Evolutionary conservation across 1,140 invertebrate genomes (phyloP), one percentile per base, ranked within the genome.

Genomic region (Danaus melanippus): DNA sequence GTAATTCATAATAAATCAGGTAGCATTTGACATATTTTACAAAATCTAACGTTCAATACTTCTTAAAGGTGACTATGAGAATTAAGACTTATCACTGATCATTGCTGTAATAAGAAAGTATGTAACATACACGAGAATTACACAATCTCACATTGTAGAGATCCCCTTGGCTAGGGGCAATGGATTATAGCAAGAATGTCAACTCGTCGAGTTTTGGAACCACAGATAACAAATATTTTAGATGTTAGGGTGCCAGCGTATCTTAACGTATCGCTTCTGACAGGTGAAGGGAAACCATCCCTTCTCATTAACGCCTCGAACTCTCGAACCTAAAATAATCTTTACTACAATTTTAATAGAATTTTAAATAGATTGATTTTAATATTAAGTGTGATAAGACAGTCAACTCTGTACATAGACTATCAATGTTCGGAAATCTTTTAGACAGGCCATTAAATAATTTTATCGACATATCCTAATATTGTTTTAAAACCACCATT

Each of bases 141-240:
- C 21, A 32, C 21, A 32, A 32, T 32, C 21, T 32, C 21, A 32
- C 21, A 32, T 5, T 1, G 21, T 1, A 5, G 21, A 32, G 21
- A 32, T 32, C 21, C 21, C 21, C 21, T 32, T 5, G 21, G 21
- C 2, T 32, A 7, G 6, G 21, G 21, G 21, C 21, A 32, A 32
- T 32, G 21, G 21, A 51, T 51, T 50, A 57, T 50, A 57, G 49
- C 42, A 32, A 52, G 45, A 51, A 51, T 57, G 55, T 57, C 55
- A 57, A 57, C 55, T 44, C 55, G 55, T 56, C 53, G 46, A 11
- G 11, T 57, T 50, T 48, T 57, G 49, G 41, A 56, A 50, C 55
- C 47, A 12, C 48, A 57, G 49, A 57, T 57, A 57, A 53, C 52
- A 53, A 57, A 57, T 57, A 57, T 57, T 57, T 57, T 57, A 43